Percentiles rank a stretch among this genome's conserved stretches.
Evolutionary conservation across 1,140 invertebrate genomes (phyloP).

Genomic region (Branchinecta lynchi): DNA sequence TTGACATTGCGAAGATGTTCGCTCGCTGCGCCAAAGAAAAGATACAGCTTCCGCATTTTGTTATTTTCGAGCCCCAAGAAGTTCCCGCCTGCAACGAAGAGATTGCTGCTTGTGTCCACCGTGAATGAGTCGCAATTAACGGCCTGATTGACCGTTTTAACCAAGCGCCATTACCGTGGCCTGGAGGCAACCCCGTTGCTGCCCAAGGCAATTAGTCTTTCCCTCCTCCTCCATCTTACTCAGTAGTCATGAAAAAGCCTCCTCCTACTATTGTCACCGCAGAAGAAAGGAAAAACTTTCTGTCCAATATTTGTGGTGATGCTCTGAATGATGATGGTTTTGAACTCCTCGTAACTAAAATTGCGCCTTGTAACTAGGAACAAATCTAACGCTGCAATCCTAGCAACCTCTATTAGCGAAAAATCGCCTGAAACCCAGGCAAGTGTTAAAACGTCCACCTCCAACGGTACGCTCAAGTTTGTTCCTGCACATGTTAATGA

Average conservation of each 20-base stretch:
- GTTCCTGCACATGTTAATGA: slow-evolving; percentile 1
- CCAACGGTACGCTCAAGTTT: not conserved
- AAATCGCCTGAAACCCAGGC: not conserved
- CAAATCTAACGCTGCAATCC: not conserved
- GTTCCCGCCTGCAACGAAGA: no score
- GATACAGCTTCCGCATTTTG: no score
- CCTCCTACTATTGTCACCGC: slow-evolving; percentile 8
- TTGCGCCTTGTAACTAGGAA: not conserved
- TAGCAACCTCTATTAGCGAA: slow-evolving; percentile 6
- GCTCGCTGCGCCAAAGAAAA: no score
- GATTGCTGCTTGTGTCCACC: no score
- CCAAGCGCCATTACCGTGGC: no score
- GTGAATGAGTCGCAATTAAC: no score
- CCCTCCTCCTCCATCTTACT: slow-evolving; percentile 4
- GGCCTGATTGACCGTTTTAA: no score
- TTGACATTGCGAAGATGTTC: not conserved
- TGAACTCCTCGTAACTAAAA: not conserved
- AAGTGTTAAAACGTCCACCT: no score
- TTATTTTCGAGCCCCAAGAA: no score
- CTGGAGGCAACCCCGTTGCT: no score
- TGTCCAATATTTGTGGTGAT: slow-evolving; percentile 2
- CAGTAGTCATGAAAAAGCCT: slow-evolving; percentile 6
- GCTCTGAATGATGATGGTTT: slow-evolving; percentile 6
- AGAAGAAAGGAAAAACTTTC: no score
- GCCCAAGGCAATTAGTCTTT: not conserved